phyloP scores from a whole-genome alignment of 2,113 vertebrate species.

The Pithys albifrons region DNA sequence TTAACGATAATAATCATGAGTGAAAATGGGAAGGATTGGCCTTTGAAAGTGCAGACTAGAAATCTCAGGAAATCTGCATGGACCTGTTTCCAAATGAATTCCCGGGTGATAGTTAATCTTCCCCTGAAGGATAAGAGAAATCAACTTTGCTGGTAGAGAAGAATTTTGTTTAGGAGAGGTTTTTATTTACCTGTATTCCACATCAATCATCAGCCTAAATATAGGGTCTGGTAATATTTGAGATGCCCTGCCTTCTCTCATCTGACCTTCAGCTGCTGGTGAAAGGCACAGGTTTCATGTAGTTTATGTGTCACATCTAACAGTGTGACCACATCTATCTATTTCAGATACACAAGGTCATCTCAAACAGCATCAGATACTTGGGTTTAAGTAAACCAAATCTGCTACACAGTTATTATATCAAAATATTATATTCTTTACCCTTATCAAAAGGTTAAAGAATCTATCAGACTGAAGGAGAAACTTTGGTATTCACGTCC shows the following conservation, averaged over 20 bases:
- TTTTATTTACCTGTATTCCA: background rate
- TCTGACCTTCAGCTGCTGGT: background rate
- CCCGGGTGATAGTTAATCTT: background rate
- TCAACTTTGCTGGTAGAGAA: background rate
- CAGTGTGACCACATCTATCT: background rate
- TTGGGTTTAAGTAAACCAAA: background rate
- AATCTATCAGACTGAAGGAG: background rate
- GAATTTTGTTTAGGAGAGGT: background rate
- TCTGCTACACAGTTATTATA: background rate
- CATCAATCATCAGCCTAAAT: background rate
- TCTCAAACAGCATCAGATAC: background rate
- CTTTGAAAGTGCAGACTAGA: background rate
- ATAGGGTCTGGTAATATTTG: background rate
- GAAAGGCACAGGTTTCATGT: background rate
- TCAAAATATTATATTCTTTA: no score
- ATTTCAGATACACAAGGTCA: background rate
- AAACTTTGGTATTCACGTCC: background rate
- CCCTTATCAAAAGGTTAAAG: background rate
- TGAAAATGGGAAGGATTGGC: background rate
- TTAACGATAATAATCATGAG: background rate
- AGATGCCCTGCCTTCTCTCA: background rate
- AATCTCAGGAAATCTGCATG: background rate
- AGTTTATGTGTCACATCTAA: background rate
- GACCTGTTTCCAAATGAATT: background rate
- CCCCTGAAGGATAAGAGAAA: background rate